These are phyloP conservation scores for Liopterus haemorrhoidalis DNA, from an alignment of 2,888 invertebrate genomes.

Conservation along the genomic window DNA sequence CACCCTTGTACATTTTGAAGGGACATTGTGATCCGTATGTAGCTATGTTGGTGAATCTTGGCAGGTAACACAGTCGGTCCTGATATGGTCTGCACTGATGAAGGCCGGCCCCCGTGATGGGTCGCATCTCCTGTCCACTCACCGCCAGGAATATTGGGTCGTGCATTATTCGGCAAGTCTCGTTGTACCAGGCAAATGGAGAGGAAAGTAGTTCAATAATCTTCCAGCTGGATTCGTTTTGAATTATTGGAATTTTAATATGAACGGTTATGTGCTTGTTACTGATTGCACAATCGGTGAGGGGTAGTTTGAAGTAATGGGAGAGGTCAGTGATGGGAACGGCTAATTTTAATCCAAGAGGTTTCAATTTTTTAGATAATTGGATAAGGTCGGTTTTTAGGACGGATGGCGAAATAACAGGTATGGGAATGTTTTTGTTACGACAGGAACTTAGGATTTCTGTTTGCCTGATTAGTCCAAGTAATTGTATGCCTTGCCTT, in stretches of 20 bases:
- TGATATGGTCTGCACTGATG: conserved; percentile 7
- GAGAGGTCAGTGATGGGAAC: background rate
- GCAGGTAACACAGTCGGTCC: too few species aligned
- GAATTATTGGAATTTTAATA: background rate
- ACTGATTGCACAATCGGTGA: background rate
- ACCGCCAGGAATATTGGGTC: background rate
- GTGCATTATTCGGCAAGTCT: background rate
- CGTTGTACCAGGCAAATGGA: conserved; percentile 4
- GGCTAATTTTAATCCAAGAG: too few species aligned
- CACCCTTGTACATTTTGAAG: too few species aligned
- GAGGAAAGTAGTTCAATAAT: background rate
- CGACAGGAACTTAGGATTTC: too few species aligned
- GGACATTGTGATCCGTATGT: background rate
- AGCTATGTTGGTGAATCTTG: too few species aligned
- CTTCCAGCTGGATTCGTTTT: background rate
- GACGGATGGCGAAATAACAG: too few species aligned
- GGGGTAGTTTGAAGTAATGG: conserved; percentile 2
- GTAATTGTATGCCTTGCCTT: too few species aligned
- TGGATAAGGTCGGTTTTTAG: too few species aligned
- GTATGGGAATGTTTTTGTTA: too few species aligned
- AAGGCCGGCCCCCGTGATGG: conserved; percentile 2
- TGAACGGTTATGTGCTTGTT: background rate
- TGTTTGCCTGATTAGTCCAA: too few species aligned
- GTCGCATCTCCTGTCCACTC: too few species aligned
- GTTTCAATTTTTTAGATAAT: too few species aligned